Percentiles rank a stretch among this genome's conserved stretches.
These are phyloP conservation scores for Heterodera carotae DNA, from an alignment of 1,140 invertebrate species.

Conservation along the genomic window DNA sequence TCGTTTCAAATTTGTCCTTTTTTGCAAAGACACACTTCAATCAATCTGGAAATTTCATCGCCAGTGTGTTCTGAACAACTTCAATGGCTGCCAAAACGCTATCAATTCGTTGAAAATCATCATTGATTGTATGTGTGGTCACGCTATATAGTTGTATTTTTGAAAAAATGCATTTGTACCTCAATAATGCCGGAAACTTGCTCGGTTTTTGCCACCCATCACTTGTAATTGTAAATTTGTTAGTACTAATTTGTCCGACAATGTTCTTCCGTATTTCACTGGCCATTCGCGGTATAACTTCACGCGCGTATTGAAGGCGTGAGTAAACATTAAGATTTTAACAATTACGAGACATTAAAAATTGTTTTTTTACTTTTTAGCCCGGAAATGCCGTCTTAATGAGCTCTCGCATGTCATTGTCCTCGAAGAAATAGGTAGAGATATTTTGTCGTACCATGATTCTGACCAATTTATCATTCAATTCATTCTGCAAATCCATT, in stretches of 20 bases:
- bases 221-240: conserved; percentile 4
- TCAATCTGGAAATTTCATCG: not conserved
- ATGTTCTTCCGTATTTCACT: conserved; percentile 3
- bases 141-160: not conserved
- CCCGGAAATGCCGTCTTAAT: not conserved
- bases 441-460: conserved; percentile 8
- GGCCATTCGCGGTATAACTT: not conserved
- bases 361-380: not conserved
- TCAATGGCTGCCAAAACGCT: not conserved
- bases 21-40: not conserved
- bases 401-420: not conserved
- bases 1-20: conserved; percentile 8
- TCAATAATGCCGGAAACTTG: conserved; percentile 7
- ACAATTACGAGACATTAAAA: not conserved
- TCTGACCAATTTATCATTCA: not conserved
- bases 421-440: not conserved
- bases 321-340: not conserved
- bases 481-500: not conserved
- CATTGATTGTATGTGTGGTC: not conserved
- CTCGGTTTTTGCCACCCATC: not conserved
- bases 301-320: not conserved
- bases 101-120: conserved; percentile 3
- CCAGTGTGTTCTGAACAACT: conserved; percentile 4
- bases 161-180: not conserved
- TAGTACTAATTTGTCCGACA: not conserved